Percentiles rank a stretch among this genome's conserved stretches.
phyloP scores from a whole-genome alignment of 1,140 invertebrate genomes.

The Vanessa tameamea region DNA sequence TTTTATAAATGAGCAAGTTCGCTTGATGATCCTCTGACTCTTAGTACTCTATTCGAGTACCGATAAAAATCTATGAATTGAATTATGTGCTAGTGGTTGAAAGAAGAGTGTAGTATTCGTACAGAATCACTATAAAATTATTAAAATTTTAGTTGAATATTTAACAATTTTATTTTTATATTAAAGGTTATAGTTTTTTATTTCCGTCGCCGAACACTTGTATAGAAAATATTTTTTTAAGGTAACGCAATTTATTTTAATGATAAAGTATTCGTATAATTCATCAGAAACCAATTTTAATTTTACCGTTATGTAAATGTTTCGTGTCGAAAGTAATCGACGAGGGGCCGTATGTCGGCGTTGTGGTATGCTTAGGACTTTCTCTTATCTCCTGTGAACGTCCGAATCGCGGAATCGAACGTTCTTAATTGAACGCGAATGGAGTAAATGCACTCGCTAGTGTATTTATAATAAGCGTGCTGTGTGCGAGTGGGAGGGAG shows the following conservation, averaged over 20 bases:
- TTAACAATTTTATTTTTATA: no score
- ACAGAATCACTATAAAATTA: no score
- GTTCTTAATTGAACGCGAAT: conserved; percentile 62
- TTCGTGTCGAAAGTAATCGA: conserved; percentile 5
- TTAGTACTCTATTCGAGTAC: no score
- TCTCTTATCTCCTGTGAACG: conserved; percentile 1
- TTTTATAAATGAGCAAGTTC: no score
- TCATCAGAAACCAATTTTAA: conserved; percentile 24
- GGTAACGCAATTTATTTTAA: conserved; percentile 17
- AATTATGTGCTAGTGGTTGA: no score
- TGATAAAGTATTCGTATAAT: conserved; percentile 20
- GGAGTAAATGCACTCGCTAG: conserved; percentile 69
- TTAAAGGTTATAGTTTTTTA: not conserved
- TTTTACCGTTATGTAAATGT: conserved; percentile 21
- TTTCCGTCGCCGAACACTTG: not conserved
- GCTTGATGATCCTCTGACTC: no score
- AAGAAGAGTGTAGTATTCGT: no score
- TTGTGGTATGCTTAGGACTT: conserved; percentile 2
- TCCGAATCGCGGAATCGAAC: conserved; percentile 31
- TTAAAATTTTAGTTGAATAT: no score
- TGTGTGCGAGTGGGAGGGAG: conserved; percentile 49
- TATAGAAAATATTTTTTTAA: not conserved
- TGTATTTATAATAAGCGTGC: conserved; percentile 67
- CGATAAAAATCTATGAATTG: no score
- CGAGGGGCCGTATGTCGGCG: not conserved